Percentiles rank a stretch among this genome's conserved stretches.
phyloP scores from a whole-genome alignment of 2,797 vertebrate genomes.

The Rhynchotus rufescens region DNA sequence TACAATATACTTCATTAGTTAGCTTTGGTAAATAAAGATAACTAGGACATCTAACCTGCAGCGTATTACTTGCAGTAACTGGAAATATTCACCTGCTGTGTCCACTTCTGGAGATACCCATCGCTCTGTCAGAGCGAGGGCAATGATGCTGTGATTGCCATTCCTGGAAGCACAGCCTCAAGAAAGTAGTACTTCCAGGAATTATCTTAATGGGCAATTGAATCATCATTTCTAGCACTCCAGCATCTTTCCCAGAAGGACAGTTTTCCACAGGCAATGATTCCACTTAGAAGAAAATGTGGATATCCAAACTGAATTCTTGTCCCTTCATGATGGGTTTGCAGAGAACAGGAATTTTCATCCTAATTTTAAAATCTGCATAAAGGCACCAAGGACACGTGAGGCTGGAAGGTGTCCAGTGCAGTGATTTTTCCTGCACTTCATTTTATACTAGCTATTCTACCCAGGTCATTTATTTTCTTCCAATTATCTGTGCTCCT shows the following conservation, averaged over 20 bases:
- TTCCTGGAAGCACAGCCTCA: conserved; percentile 67
- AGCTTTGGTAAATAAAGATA: conserved; percentile 67
- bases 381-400: background rate
- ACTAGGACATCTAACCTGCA: conserved; percentile 20
- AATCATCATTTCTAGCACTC: conserved; percentile 75
- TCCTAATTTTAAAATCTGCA: conserved; percentile 51
- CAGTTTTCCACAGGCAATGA: conserved; percentile 63
- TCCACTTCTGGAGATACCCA: conserved; percentile 47
- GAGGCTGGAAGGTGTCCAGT: conserved; percentile 7
- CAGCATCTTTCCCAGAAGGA: conserved; percentile 72
- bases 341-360: conserved; percentile 14
- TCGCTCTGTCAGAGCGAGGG: conserved; percentile 25
- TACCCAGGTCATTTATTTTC: conserved; percentile 52
- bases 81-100: conserved; percentile 57
- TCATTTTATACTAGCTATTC: conserved; percentile 14
- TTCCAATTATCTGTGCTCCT: conserved; percentile 45
- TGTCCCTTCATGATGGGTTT: conserved; percentile 16
- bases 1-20: conserved; percentile 53
- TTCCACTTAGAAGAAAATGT: conserved; percentile 67
- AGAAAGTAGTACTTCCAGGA: conserved; percentile 74
- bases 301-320: conserved; percentile 28
- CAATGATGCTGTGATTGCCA: conserved; percentile 19
- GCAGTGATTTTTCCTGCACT: conserved; percentile 21
- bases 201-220: conserved; percentile 78
- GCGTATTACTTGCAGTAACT: conserved; percentile 8